phyloP scores from a whole-genome alignment of 2,797 vertebrate genomes.

The Pempheris klunzingeri region DNA sequence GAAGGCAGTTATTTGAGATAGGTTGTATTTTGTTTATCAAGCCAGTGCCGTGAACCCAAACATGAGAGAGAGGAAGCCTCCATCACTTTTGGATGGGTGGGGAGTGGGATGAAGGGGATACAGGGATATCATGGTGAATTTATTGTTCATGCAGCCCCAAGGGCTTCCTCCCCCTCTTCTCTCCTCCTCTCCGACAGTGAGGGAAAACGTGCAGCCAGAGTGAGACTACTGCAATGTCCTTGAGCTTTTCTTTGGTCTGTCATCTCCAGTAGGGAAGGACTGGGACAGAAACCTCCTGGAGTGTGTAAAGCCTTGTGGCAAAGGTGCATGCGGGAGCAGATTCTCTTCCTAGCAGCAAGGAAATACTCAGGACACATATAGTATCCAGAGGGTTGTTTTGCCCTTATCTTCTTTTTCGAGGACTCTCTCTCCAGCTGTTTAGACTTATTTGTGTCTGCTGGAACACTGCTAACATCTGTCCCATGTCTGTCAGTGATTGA shows the following conservation, averaged over 20 bases:
- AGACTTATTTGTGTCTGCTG: constrained; percentile 57
- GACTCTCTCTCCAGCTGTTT: constrained; percentile 66
- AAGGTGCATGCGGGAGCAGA: constrained; percentile 25
- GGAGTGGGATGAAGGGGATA: constrained; percentile 30
- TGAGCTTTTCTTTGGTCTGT: constrained; percentile 55
- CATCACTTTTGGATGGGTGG: constrained; percentile 30
- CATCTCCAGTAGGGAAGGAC: constrained; percentile 27
- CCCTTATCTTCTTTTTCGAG: constrained; percentile 48
- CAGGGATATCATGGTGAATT: constrained; percentile 48
- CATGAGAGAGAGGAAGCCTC: constrained; percentile 54
- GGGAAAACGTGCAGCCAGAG: constrained; percentile 29
- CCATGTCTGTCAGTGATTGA: constrained; percentile 61
- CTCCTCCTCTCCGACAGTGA: constrained; percentile 44
- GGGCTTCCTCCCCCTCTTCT: constrained; percentile 40
- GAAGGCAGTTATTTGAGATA: constrained; percentile 59
- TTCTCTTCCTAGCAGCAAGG: constrained; percentile 16
- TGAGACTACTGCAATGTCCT: constrained; percentile 29
- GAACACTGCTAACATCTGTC: constrained; percentile 72
- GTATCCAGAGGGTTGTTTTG: constrained; percentile 44
- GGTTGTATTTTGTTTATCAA: constrained; percentile 59
- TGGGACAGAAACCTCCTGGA: constrained; percentile 51
- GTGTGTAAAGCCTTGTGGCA: constrained; percentile 32
- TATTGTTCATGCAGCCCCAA: constrained; percentile 49
- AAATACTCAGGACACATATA: constrained; percentile 46
- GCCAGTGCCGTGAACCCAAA: constrained; percentile 57